Percentiles rank a stretch among this genome's conserved stretches.
Evolutionary conservation across 2,797 vertebrate species (phyloP).

Genomic region (Kryptopterus vitreolus): DNA sequence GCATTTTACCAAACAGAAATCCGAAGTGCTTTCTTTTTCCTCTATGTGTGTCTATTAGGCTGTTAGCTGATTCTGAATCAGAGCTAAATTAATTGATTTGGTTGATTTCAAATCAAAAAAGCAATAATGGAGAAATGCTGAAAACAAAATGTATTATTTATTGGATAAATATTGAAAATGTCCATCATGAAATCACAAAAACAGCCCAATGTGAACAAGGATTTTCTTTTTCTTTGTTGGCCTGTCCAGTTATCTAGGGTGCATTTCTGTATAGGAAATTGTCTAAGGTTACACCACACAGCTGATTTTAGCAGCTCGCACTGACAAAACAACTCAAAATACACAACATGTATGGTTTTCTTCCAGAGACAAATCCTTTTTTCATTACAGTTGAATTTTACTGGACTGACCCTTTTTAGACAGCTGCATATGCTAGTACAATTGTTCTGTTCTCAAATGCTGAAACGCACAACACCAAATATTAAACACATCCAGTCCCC

Average conservation of each 20-base stretch:
- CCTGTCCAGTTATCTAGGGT: background rate
- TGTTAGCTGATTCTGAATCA: background rate
- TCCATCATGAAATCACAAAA: background rate
- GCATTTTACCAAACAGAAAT: background rate
- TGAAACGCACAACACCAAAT: background rate
- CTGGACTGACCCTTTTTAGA: background rate
- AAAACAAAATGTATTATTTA: background rate
- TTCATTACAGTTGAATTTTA: background rate
- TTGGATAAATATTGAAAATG: background rate
- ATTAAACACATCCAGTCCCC: too few relatives aligned
- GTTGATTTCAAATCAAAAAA: slow-evolving; percentile 63
- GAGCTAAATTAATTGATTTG: slow-evolving; percentile 29
- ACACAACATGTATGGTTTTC: background rate
- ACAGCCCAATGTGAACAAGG: background rate
- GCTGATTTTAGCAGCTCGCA: background rate
- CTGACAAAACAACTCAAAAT: slow-evolving; percentile 1
- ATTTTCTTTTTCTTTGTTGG: background rate
- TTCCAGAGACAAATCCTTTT: background rate
- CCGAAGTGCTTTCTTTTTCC: background rate
- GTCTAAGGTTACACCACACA: background rate
- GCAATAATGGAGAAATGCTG: too few relatives aligned
- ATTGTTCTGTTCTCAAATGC: background rate
- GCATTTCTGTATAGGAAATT: slow-evolving; percentile 11
- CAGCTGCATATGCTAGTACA: background rate
- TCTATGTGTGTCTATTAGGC: background rate